Base-by-base conservation (phyloP, 2,888 invertebrate genomes). In the Epirrhoe tristata region DNA sequence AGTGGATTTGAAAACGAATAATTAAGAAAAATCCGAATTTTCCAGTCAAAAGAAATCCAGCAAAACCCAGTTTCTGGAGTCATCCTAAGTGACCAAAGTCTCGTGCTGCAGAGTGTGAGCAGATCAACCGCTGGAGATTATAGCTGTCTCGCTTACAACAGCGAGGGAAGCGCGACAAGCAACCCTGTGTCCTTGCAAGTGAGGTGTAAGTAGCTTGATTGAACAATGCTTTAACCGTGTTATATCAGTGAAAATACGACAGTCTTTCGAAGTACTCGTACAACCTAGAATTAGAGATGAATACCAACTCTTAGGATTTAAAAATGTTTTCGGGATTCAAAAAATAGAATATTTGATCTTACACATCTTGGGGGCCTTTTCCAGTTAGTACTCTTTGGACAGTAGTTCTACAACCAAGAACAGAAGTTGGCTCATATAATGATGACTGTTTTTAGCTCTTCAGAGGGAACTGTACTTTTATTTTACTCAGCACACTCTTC, bases 151-250 rank as follows among this genome's bases (percentile, higher is more conserved):
- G 98, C 97, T 53, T 96, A 96, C 82, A 98, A 98, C 90, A 96
- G 96, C 69, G 98, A 98, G 87, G 98, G 98, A 52, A 97, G 97
- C 75, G 97, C 98, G 0, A 96, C 97, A 74, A 98, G 98, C 89
- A 98, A 98, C 88, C 95, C 96, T 1, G 96, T 98, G 34, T 95
- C 96, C 59, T 91, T 98, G 76, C 97, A 97, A 88, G 96, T 98
- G 68, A 96, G 97, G 94, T 98, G 98, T 98, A 94, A 96, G 96
- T 94, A 17, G 10, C n/a, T 16, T 43, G 7, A 24, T n/a, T n/a
- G n/a, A n/a, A n/a, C n/a, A 14, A 24, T 46, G 5, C 0, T 34
- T 32, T 14, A 14, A 32, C 6, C 6, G 24, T n/a, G 32, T 48
- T 5, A 12, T 36, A 36, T 8, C 36, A 32, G 34, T 34, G 34